Evolutionary conservation across 2,113 vertebrate genomes (phyloP).

Genomic region (Cinclus cinclus): DNA sequence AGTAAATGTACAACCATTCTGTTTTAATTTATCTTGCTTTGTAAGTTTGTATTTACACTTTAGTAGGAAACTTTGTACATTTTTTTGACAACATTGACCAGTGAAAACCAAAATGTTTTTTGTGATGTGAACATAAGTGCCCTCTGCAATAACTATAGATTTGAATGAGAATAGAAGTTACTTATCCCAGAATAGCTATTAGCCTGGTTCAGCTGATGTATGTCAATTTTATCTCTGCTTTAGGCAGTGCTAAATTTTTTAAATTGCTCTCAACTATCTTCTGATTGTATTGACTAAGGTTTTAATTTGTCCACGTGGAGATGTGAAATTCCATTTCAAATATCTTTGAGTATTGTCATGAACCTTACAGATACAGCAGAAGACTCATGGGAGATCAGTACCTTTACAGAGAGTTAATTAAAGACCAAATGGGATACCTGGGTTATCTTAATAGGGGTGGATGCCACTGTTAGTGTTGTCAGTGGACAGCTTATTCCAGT

Average conservation of each 20-base stretch:
- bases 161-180: not conserved
- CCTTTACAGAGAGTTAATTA: not conserved
- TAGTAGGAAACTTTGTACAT: not conserved
- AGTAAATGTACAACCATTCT: not conserved
- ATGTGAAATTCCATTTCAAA: not conserved
- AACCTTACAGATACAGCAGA: not conserved
- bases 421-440: not conserved
- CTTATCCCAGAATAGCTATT: not conserved
- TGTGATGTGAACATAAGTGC: not conserved
- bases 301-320: not conserved
- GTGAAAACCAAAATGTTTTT: not conserved
- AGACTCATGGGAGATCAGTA: not conserved
- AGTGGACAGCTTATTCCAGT: not conserved
- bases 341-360: not conserved
- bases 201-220: not conserved
- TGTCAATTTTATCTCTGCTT: not conserved
- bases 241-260: not conserved
- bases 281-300: not conserved
- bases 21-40: not conserved
- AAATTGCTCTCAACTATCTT: not conserved
- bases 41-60: not conserved
- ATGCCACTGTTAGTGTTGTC: not conserved
- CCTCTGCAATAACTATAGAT: not conserved
- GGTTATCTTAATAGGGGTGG: not conserved
- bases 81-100: not conserved